Evolutionary conservation across 2,797 vertebrate genomes (phyloP), one percentile per base, ranked within the genome.

Genomic region (Halcyon chelicuti): DNA sequence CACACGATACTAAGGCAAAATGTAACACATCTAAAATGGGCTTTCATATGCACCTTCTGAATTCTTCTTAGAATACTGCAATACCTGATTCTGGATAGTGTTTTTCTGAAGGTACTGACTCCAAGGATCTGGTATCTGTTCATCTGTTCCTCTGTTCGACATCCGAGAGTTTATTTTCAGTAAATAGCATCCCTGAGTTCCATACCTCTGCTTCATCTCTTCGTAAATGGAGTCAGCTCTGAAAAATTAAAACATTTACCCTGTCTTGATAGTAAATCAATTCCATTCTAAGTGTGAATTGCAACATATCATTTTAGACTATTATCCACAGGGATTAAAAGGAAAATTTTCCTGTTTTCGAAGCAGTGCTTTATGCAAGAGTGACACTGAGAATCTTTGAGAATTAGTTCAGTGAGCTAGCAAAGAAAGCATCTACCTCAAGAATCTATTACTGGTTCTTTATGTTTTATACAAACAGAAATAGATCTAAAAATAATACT

Each of bases 101-200:
- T 96, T 99, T 97, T 99, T 99, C 96, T 99, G 98, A 88, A 99
- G 98, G 94, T 99, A 99, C 46, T 99, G 99, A 98, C 99, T 99
- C 99, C 99, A 99, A 81, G 99, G 99, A 97, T 99, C 99, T 52
- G 99, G 99, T 90, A 99, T 99, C 97, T 99, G 99, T 92, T 99
- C 99, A 20, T 99, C 98, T 21, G 98, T 97, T 88, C 98, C 98
- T 93, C 98, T 98, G 39, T 98, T 98, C 74, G 98, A 97, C 14
- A 97, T 98, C 23, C 99, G 98, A 81, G 99, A 99, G 98, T 99
- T 99, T 83, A 99, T 98, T 97, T 99, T 99, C 94, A 99, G 98
- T 96, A 99, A 98, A 96, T 99, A 99, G 96, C 99, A 99, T 81
- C 99, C 99, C 97, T 99, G 99, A 98, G 99, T 98, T 78, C 99